Conservation (phyloP, 1,140 invertebrate genomes). For the Heliothis virescens region DNA sequence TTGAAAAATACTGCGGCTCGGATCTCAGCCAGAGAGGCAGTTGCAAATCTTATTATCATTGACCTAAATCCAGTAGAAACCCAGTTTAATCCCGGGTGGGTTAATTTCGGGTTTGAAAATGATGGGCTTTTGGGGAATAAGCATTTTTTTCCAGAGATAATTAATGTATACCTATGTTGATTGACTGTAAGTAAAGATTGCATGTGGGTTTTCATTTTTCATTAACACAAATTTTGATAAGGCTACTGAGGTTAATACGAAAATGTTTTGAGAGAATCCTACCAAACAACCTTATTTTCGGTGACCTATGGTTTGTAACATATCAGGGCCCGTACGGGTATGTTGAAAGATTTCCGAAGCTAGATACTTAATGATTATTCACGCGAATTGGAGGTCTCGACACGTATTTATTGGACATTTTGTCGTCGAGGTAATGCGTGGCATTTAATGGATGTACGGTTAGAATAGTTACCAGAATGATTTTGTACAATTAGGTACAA, state of each 20-base stretch:
- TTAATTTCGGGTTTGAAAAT: neutral
- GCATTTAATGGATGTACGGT: neutral
- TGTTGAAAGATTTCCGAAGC: too few relatives aligned
- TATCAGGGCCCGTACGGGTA: too few relatives aligned
- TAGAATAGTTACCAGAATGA: neutral
- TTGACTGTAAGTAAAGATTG: too few relatives aligned
- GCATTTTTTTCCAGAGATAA: neutral
- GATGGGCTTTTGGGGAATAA: neutral
- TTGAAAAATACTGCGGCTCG: neutral
- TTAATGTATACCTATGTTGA: neutral
- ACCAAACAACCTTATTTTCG: too few relatives aligned
- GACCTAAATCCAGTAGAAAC: neutral
- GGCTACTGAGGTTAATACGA: too few relatives aligned
- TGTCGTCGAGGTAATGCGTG: neutral
- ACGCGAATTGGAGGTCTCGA: too few relatives aligned
- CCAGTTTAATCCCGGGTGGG: neutral
- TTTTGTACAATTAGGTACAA: conserved; percentile 12
- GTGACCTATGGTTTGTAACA: too few relatives aligned
- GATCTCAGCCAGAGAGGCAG: neutral
- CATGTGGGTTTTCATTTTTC: too few relatives aligned
- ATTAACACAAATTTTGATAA: too few relatives aligned
- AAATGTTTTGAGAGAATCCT: too few relatives aligned
- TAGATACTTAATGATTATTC: too few relatives aligned
- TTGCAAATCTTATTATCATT: neutral
- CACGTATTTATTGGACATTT: too few relatives aligned